Base-by-base conservation (phyloP, 2,113 vertebrate species). In the Siniperca knerii region DNA sequence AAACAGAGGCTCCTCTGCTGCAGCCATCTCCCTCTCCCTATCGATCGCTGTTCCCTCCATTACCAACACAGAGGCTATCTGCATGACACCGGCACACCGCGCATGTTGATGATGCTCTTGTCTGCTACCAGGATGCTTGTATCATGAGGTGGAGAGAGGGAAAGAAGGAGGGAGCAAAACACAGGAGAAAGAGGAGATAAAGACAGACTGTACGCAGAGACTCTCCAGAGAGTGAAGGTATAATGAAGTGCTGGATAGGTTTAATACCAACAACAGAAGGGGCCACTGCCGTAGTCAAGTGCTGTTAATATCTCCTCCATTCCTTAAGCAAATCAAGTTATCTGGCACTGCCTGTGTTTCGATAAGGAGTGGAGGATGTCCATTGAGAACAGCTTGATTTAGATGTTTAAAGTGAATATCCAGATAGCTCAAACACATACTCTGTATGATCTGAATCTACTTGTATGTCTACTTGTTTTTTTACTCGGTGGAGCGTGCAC, bases 31-130 rank as follows among this genome's bases (percentile, higher is more conserved):
- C 93, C 89, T 93, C 91, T 95, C 94, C 94, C 94, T 95, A 96
- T 97, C 88, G 97, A 97, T 97, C 95, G 88, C 94, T 93, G 92
- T 91, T 93, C 90, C 94, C 94, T 94, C 96, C 94, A 93, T 96
- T 96, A 95, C 91, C 89, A 93, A 96, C 94, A 96, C 92, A 90
- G 91, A 84, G 94, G 94, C 95, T 96, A 96, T 97, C 96, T 96
- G 95, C 96, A 96, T 96, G 96, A 96, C 95, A 95, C 95, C 93
- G 90, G 96, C 96, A 90, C 95, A 93, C 94, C 90, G 91, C 94
- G 96, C 96, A 97, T 96, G 95, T 96, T 96, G 96, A 97, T 96
- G 93, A 94, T 94, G 94, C 94, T 94, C 93, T 90, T 92, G 93
- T 94, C 92, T 92, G 85, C 86, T 89, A 60, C 84, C 69, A 8